These are phyloP conservation scores for Malacoraja senta DNA, from an alignment of 2,797 vertebrate species.

Conservation along the genomic window DNA sequence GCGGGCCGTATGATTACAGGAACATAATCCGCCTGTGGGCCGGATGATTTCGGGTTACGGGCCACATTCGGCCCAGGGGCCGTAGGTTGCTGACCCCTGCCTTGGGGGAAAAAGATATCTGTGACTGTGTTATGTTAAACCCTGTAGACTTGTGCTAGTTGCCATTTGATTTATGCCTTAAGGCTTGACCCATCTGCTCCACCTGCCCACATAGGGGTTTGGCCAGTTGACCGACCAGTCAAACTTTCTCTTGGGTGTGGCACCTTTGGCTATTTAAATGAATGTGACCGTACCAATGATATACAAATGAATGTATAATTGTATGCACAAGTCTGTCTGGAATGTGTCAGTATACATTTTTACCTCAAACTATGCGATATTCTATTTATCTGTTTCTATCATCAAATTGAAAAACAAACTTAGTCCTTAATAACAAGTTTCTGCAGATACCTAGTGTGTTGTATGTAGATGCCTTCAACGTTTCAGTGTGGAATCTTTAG, in stretches of 20 bases:
- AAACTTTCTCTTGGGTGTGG: not conserved
- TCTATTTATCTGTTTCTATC: not conserved
- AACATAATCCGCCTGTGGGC: too few species aligned
- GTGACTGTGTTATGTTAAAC: not conserved
- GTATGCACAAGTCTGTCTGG: too few species aligned
- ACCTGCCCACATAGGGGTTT: not conserved
- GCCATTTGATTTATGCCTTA: not conserved
- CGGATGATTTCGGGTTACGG: too few species aligned
- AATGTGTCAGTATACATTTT: not conserved
- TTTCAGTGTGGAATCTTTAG: not conserved
- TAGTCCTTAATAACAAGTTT: not conserved
- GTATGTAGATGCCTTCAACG: not conserved
- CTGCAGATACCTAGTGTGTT: not conserved
- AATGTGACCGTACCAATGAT: not conserved
- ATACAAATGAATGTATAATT: not conserved
- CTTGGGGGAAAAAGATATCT: not conserved
- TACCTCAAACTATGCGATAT: not conserved
- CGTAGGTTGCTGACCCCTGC: not conserved
- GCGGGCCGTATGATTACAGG: too few species aligned
- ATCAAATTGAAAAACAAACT: not conserved
- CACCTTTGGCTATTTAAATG: not conserved
- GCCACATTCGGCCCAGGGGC: too few species aligned
- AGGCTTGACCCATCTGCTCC: not conserved
- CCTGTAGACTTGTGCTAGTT: not conserved
- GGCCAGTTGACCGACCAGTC: not conserved